Conservation (phyloP, 2,113 vertebrate species). For the Chauna torquata region DNA sequence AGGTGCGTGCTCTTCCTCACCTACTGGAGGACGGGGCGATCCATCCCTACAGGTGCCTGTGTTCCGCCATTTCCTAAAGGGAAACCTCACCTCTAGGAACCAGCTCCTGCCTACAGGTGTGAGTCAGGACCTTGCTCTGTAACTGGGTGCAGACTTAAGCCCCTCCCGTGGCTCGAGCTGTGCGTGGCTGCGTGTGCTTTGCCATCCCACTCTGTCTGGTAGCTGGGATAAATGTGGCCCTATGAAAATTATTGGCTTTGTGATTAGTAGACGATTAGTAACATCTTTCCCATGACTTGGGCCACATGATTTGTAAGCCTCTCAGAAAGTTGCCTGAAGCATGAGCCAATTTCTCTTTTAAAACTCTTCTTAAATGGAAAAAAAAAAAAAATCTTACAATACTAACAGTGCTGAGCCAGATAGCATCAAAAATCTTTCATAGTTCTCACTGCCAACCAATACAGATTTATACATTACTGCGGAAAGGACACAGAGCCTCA, state of each 20-base stretch:
- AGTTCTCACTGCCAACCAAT: background rate
- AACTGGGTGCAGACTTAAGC: background rate
- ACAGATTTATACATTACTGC: background rate
- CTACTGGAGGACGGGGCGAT: background rate
- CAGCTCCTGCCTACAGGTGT: background rate
- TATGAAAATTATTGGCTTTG: background rate
- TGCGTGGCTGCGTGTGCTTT: background rate
- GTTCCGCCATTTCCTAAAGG: background rate
- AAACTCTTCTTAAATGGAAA: background rate
- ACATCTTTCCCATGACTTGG: background rate
- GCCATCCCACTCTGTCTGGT: background rate
- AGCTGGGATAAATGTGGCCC: background rate
- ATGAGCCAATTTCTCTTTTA: background rate
- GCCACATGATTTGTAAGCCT: background rate
- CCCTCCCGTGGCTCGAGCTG: fast-evolving
- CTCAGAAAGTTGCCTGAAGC: background rate
- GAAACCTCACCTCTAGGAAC: background rate
- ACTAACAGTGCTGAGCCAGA: background rate
- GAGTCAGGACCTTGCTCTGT: background rate
- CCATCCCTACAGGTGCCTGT: background rate
- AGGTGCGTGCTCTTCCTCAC: background rate
- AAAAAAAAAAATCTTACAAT: background rate
- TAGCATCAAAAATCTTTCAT: background rate
- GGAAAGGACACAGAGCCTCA: background rate
- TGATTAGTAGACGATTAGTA: background rate